Base-by-base conservation (phyloP, 2,888 invertebrate genomes). In the Drosophila siamana region DNA sequence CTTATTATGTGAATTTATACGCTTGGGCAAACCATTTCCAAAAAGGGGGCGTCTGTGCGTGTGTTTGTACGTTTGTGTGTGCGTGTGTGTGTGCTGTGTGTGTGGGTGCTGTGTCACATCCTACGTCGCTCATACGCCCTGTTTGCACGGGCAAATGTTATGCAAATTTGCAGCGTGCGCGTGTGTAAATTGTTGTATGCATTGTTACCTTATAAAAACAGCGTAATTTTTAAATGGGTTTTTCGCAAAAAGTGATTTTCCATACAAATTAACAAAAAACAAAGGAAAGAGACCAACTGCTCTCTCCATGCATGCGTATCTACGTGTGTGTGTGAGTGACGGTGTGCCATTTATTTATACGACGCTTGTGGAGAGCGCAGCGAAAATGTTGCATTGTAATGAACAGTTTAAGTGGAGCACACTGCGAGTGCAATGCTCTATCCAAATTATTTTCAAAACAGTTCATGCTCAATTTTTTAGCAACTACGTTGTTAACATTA, bases 141-240 rank as follows among this genome's bases (percentile, higher is more conserved):
- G 62, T 57, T 64, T 68, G 62, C 47, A 63, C 74, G 69, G 71
- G 80, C 86, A 88, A 82, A 88, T 83, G 82, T 83, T 88, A 83
- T 83, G 83, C 86, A 83, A 88, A 83, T 83, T 82, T 86, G 80
- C 74, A 86, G 57, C 75, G 73, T 69, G 69, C 74, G 68, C 78
- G 84, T 88, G 89, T 84, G 87, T 84, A 80, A 88, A 84, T 84
- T 81, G 87, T 75, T 88, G 88, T 88, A 84, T 88, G 84, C 87
- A 85, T 85, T 85, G 89, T 85, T 86, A 85, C 87, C 84, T 85
- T 88, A 88, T 86, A 85, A 85, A 85, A 85, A 83, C 88, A 83
- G 86, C 84, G 80, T 85, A 87, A 84, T 84, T 88, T 84, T 88
- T 88, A 86, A 84, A 84, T 88, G 87, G 87, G 72, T 84, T 88